Percentiles rank a stretch among this genome's conserved stretches.
Evolutionary conservation across 2,888 invertebrate species (phyloP).

Genomic region (Conops quadrifasciatus): DNA sequence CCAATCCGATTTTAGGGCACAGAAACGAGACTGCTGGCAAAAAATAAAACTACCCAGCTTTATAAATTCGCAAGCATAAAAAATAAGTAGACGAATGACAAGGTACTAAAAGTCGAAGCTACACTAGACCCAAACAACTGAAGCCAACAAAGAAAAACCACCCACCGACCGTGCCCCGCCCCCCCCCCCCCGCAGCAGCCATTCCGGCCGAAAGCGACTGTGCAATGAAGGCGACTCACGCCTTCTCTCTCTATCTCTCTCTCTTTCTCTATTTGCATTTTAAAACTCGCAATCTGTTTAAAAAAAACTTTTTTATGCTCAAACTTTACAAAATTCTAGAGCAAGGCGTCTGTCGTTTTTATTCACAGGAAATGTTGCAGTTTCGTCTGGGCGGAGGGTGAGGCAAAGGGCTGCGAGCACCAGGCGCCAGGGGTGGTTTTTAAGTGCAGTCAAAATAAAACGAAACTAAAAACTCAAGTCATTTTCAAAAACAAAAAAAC

Average conservation of each 20-base stretch:
- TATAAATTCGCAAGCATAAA: conserved; percentile 5
- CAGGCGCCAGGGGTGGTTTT: not conserved
- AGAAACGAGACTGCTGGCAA: not conserved
- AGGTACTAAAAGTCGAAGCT: not conserved
- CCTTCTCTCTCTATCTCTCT: too few relatives aligned
- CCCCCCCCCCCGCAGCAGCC: not conserved
- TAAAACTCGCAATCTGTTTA: not conserved
- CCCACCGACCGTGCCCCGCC: not conserved
- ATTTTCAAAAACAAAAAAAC: not conserved
- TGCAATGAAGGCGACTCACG: not conserved
- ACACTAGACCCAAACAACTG: not conserved
- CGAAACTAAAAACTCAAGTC: not conserved
- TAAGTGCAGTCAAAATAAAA: not conserved
- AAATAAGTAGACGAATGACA: not conserved
- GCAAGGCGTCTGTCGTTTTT: not conserved
- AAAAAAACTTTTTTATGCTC: not conserved
- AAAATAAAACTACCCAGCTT: not conserved
- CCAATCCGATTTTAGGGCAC: conserved; percentile 12
- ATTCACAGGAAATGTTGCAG: too few relatives aligned
- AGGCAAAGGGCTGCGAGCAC: too few relatives aligned
- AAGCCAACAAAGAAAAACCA: not conserved
- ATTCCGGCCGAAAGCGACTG: not conserved
- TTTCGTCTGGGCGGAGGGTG: too few relatives aligned
- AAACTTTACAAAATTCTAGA: not conserved
- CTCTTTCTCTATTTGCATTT: not conserved